These are phyloP conservation scores for Dyspetes luteomarginatus DNA, from an alignment of 2,888 invertebrate species.

Conservation along the genomic window DNA sequence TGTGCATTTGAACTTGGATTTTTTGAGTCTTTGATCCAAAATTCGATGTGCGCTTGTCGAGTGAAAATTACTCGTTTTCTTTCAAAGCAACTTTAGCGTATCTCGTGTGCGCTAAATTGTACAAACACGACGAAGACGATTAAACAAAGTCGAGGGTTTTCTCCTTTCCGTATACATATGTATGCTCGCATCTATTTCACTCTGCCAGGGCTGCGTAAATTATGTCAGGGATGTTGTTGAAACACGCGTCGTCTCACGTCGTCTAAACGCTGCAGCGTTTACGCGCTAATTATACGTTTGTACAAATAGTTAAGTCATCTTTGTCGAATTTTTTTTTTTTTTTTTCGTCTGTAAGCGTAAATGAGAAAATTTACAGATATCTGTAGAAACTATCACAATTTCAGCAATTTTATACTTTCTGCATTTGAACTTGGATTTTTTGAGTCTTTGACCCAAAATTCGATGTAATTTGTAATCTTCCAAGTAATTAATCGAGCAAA, in stretches of 20 bases:
- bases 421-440: no score
- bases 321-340: slow-evolving; percentile 8
- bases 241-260: slow-evolving; percentile 30
- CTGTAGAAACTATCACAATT: no score
- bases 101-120: slow-evolving; percentile 30
- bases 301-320: slow-evolving; percentile 23
- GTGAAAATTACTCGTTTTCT: slow-evolving; percentile 56
- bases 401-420: no score
- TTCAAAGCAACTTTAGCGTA: slow-evolving; percentile 10
- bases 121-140: slow-evolving; percentile 38
- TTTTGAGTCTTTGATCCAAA: no score
- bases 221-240: slow-evolving; percentile 45
- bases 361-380: no score
- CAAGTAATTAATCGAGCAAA: no score
- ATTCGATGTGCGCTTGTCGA: no score
- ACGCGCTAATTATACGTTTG: slow-evolving; percentile 44
- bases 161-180: slow-evolving; percentile 3
- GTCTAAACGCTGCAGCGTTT: background rate
- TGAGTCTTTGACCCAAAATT: no score
- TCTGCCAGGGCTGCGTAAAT: slow-evolving; percentile 14
- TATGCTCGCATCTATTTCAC: background rate
- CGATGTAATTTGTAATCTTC: no score
- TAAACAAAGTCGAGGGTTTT: slow-evolving; percentile 18
- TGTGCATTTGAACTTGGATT: no score
- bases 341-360: no score